These are phyloP conservation scores for Zaprionus ghesquierei DNA, from an alignment of 1,140 invertebrate species.

Conservation along the genomic window DNA sequence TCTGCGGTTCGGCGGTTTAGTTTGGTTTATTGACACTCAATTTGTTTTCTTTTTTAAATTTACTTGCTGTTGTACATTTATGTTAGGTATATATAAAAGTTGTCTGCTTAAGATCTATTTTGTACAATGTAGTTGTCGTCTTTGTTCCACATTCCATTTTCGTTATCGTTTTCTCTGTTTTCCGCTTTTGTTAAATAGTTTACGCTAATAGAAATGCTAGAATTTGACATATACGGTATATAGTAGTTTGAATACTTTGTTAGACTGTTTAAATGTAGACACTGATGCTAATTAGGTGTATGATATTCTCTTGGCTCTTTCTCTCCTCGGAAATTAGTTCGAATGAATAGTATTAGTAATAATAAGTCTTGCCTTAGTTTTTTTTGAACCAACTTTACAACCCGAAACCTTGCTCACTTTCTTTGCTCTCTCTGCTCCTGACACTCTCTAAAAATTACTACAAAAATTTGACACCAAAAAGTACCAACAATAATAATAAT, in stretches of 20 bases:
- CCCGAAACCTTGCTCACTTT: conserved; percentile 27
- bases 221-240: conserved; percentile 68
- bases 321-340: background rate
- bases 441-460: conserved; percentile 33
- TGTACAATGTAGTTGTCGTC: conserved; percentile 79
- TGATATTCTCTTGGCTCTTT: conserved; percentile 9
- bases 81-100: conserved; percentile 70
- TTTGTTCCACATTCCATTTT: conserved; percentile 54
- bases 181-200: conserved; percentile 28
- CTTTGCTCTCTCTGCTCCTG: background rate
- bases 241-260: conserved; percentile 33
- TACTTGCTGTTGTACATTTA: background rate
- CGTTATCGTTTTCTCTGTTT: conserved; percentile 16
- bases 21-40: conserved; percentile 51
- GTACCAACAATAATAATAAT: conserved; percentile 73
- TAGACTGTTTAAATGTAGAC: conserved; percentile 49
- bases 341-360: conserved; percentile 5
- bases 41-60: conserved; percentile 22
- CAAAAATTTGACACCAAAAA: conserved; percentile 60
- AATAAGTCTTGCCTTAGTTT: conserved; percentile 22
- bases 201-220: conserved; percentile 68
- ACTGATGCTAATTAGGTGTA: conserved; percentile 37
- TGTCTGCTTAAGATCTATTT: conserved; percentile 71
- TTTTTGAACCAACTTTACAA: conserved; percentile 52
- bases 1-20: conserved; percentile 65